Conservation (phyloP, 2,113 vertebrate genomes). For the Ophthalmolycus amberensis region DNA sequence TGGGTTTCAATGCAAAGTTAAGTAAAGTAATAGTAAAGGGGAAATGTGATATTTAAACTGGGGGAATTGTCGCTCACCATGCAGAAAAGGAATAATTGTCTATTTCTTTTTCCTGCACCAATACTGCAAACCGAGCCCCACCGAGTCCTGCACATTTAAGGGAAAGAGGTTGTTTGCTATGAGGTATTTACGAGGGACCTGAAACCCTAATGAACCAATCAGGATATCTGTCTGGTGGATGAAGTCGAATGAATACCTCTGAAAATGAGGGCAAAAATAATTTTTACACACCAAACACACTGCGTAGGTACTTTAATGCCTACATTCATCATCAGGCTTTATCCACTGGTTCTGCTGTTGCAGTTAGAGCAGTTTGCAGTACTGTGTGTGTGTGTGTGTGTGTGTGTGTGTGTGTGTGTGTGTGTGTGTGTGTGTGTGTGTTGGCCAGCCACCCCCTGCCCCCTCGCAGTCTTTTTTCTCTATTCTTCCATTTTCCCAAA, state of each 20-base stretch:
- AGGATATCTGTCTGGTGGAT: constrained; percentile 3
- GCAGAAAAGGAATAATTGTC: constrained; percentile 49
- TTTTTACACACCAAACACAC: constrained; percentile 7
- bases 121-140: background rate
- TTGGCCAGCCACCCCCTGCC: background rate
- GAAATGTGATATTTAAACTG: constrained; percentile 65
- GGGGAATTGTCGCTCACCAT: constrained; percentile 41
- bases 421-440: background rate
- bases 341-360: constrained; percentile 6
- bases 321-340: constrained; percentile 17
- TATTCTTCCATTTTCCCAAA: constrained; percentile 32
- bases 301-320: background rate
- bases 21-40: constrained; percentile 75
- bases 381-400: constrained; percentile 1
- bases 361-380: background rate
- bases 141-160: background rate
- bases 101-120: constrained; percentile 26
- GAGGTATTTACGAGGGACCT: constrained; percentile 12
- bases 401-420: background rate
- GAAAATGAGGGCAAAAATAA: background rate
- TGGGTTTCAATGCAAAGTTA: constrained; percentile 77
- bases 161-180: constrained; percentile 35
- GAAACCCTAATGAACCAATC: constrained; percentile 28
- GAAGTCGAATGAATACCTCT: background rate
- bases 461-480: constrained; percentile 2